phyloP scores from a whole-genome alignment of 2,113 vertebrate genomes.

The Galeopterus variegatus region DNA sequence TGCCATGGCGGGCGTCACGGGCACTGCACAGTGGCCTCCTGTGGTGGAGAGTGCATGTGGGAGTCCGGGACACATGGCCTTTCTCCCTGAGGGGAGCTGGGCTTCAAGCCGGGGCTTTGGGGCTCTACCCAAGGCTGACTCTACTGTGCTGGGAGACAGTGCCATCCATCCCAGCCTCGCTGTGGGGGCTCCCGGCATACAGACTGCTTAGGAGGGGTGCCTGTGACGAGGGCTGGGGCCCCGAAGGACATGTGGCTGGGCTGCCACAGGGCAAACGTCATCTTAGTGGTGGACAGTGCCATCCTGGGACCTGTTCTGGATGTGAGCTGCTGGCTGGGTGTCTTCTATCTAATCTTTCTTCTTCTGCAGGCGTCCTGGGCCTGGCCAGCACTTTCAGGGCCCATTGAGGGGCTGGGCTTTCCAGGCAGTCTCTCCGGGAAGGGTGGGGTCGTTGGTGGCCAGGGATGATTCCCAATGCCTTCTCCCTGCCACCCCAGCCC shows the following conservation, averaged over 20 bases:
- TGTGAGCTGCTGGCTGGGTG: neutral
- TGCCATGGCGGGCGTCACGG: too few species aligned
- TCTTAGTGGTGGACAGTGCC: too few species aligned
- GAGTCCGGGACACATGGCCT: fast-evolving
- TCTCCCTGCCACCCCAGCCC: neutral
- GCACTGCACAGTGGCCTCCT: too few species aligned
- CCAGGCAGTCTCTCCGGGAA: neutral
- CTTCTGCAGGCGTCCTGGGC: neutral
- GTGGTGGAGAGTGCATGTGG: neutral
- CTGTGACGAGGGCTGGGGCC: neutral
- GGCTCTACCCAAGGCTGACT: neutral
- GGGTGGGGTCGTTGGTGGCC: neutral
- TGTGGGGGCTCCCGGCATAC: neutral
- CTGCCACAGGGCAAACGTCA: neutral
- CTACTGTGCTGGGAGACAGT: too few species aligned
- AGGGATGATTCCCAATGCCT: neutral
- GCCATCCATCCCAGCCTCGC: neutral
- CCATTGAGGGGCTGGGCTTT: neutral
- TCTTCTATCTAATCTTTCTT: neutral
- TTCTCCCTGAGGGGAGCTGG: neutral
- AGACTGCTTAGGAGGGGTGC: neutral
- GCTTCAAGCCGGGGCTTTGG: neutral
- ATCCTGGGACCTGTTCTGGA: neutral
- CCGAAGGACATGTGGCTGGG: neutral
- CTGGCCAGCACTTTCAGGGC: neutral